phyloP scores from a whole-genome alignment of 2,113 vertebrate species.

The Coptodon rendalli region DNA sequence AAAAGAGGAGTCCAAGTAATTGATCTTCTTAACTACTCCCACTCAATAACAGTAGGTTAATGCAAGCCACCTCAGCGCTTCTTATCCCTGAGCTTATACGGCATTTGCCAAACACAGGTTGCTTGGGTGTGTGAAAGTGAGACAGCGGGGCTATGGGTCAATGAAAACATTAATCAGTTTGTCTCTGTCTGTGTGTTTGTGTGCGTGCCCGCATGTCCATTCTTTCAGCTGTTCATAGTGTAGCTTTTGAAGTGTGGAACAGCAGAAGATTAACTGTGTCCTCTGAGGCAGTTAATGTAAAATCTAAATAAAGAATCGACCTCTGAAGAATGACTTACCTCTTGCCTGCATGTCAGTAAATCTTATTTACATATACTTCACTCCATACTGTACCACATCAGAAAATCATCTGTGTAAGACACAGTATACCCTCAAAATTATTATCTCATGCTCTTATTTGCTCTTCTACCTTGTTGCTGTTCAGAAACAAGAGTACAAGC shows the following conservation, averaged over 20 bases:
- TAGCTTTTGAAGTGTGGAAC: slow-evolving; percentile 1
- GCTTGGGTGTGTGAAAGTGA: slow-evolving; percentile 8
- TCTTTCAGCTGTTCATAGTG: slow-evolving; percentile 3
- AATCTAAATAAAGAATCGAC: slow-evolving; percentile 9
- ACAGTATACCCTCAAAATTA: background rate
- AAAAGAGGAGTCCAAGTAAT: slow-evolving; percentile 37
- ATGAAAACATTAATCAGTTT: slow-evolving; percentile 26
- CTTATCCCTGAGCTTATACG: slow-evolving; percentile 3
- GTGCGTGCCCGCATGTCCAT: background rate
- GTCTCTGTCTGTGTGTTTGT: background rate
- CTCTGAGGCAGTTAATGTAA: background rate
- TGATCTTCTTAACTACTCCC: slow-evolving; percentile 62
- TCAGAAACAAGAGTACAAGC: slow-evolving; percentile 6
- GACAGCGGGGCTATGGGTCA: slow-evolving; percentile 4
- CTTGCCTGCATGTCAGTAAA: background rate
- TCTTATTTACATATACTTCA: background rate
- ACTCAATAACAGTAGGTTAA: slow-evolving; percentile 66
- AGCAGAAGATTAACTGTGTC: slow-evolving; percentile 1
- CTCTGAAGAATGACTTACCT: background rate
- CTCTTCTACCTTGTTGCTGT: background rate
- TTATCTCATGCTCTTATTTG: background rate
- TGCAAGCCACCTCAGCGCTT: slow-evolving; percentile 36
- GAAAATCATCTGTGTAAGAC: background rate
- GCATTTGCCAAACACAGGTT: slow-evolving; percentile 7
- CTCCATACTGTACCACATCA: background rate